These are phyloP conservation scores for Agrotis exclamationis DNA, from an alignment of 2,888 invertebrate species.

Conservation along the genomic window DNA sequence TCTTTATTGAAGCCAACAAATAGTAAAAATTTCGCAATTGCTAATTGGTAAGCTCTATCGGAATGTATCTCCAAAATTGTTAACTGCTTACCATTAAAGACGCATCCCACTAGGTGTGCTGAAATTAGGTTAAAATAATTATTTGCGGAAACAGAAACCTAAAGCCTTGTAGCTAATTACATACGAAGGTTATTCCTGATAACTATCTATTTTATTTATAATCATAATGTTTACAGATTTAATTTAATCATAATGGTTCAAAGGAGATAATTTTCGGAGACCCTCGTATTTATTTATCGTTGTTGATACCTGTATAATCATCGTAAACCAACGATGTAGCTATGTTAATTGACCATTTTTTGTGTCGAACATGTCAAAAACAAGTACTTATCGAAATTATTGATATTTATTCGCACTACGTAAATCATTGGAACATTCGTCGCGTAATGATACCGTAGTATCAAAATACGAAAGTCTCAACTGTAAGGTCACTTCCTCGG, in stretches of 20 bases:
- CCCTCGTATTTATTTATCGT: slow-evolving; percentile 12
- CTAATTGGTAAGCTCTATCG: slow-evolving; percentile 3
- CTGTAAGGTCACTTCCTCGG: slow-evolving; percentile 74
- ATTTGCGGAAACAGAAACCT: slow-evolving; percentile 28
- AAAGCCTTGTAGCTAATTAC: slow-evolving; percentile 25
- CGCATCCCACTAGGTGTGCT: slow-evolving; percentile 1
- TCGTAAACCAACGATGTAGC: slow-evolving; percentile 16
- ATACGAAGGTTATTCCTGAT: slow-evolving; percentile 34
- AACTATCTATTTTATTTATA: slow-evolving; percentile 29
- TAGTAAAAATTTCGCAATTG: slow-evolving; percentile 8
- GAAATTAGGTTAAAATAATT: slow-evolving; percentile 11
- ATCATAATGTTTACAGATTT: neutral
- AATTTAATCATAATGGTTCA: slow-evolving; percentile 2
- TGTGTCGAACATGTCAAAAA: slow-evolving; percentile 42
- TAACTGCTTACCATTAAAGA: neutral
- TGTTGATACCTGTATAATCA: slow-evolving; percentile 1
- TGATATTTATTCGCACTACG: slow-evolving; percentile 54
- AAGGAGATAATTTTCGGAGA: slow-evolving; percentile 7
- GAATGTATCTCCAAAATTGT: neutral
- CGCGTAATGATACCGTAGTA: slow-evolving; percentile 59
- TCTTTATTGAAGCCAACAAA: slow-evolving; percentile 28
- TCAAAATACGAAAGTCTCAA: slow-evolving; percentile 74
- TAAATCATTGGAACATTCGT: slow-evolving; percentile 49
- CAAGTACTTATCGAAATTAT: slow-evolving; percentile 43
- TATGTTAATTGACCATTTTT: slow-evolving; percentile 55